Evolutionary conservation across 2,797 vertebrate genomes (phyloP).

Genomic region (Sphenopsis melanotis): DNA sequence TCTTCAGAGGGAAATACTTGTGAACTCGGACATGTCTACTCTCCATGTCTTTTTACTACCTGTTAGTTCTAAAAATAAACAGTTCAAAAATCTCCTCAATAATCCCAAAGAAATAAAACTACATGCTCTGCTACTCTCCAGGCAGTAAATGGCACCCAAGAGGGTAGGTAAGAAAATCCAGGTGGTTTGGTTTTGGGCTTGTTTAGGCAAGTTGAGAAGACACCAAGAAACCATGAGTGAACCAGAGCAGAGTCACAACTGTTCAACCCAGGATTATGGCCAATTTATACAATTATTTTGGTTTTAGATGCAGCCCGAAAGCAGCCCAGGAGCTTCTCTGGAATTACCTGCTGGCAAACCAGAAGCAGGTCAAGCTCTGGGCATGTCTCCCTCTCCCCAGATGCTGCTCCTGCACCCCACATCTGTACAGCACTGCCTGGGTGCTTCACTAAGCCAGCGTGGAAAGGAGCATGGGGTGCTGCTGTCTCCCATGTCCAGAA

Average conservation of each 20-base stretch:
- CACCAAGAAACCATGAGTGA: background rate
- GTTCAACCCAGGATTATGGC: fast-evolving
- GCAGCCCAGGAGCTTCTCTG: background rate
- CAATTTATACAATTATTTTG: fast-evolving
- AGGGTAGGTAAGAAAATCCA: background rate
- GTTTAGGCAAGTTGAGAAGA: background rate
- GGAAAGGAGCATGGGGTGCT: background rate
- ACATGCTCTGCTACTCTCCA: background rate
- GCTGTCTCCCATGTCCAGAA: fast-evolving
- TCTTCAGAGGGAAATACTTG: background rate
- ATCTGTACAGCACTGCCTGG: fast-evolving
- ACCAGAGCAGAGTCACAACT: background rate
- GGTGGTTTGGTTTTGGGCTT: fast-evolving
- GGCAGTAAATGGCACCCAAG: background rate
- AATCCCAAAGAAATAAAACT: background rate
- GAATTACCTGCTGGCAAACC: background rate
- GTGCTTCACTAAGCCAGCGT: background rate
- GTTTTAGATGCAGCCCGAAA: background rate
- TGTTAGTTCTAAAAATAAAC: background rate
- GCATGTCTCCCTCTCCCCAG: background rate
- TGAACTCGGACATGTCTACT: fast-evolving
- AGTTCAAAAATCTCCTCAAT: background rate
- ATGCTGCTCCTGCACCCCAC: background rate
- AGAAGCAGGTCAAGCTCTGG: background rate
- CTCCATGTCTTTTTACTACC: background rate